Evolutionary conservation across 2,113 vertebrate genomes (phyloP).

Genomic region (Pongo abelii): DNA sequence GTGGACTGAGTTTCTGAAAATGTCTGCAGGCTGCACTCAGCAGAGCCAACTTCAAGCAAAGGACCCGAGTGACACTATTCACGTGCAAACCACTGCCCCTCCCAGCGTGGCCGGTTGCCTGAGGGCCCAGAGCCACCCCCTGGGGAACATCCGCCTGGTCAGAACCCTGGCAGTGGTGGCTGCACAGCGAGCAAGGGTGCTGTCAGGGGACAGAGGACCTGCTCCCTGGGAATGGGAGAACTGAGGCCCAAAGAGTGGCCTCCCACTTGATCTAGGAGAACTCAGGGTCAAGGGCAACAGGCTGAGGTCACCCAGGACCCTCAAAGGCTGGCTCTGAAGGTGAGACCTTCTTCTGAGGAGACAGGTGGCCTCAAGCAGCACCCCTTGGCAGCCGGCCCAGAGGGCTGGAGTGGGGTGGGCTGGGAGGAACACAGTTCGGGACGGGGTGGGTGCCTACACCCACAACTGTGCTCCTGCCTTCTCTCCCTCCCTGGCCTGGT

Average conservation of each 20-base stretch:
- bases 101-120: no score
- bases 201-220: background rate
- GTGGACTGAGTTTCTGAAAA: no score
- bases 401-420: no score
- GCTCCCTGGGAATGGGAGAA: no score
- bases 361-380: background rate
- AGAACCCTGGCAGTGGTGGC: background rate
- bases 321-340: background rate
- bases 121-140: background rate
- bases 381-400: background rate
- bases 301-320: background rate
- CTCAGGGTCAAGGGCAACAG: no score
- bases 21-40: background rate
- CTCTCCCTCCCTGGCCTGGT: no score
- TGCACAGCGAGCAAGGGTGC: background rate
- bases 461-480: no score
- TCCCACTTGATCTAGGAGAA: no score
- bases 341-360: background rate
- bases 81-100: rapidly evolving
- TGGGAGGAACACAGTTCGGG: no score
- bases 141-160: rapidly evolving
- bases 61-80: background rate
- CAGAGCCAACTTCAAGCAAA: background rate
- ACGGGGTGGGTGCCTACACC: no score
- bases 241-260: no score